Conservation (phyloP, 2,888 invertebrate species). For the Cybosia mesomella region DNA sequence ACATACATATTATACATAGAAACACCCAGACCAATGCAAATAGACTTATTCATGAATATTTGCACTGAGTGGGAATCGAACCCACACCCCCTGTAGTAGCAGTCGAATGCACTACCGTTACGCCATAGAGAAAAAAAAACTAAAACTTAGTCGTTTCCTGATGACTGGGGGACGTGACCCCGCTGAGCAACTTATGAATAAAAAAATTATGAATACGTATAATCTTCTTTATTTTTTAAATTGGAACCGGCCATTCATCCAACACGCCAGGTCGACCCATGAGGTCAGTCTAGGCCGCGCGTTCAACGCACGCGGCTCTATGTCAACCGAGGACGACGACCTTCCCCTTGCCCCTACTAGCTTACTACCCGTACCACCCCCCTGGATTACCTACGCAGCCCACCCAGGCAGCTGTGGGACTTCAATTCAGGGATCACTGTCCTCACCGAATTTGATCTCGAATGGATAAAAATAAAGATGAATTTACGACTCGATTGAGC, state of each 20-base stretch:
- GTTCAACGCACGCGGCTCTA: slow-evolving; percentile 78
- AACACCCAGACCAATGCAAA: no score
- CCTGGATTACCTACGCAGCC: slow-evolving; percentile 64
- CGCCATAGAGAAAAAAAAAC: no score
- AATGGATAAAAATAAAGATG: background rate
- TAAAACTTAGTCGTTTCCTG: no score
- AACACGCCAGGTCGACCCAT: slow-evolving; percentile 62
- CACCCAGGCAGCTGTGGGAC: slow-evolving; percentile 65
- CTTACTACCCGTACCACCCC: slow-evolving; percentile 32
- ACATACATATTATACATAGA: no score
- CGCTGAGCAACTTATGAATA: no score
- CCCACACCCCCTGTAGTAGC: no score
- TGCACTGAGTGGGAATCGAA: no score
- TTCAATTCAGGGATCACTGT: slow-evolving; percentile 47
- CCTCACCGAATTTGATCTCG: slow-evolving; percentile 8
- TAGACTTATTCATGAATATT: no score
- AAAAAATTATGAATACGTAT: no score
- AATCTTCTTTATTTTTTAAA: background rate
- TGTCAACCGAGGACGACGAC: slow-evolving; percentile 77
- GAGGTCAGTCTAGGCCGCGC: slow-evolving; percentile 80
- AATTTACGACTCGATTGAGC: background rate
- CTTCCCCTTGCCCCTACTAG: slow-evolving; percentile 40
- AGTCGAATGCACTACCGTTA: no score
- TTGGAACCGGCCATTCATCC: slow-evolving; percentile 5
- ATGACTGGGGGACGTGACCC: no score